These are phyloP conservation scores for Agrotis clavis DNA, from an alignment of 2,888 invertebrate species.

Conservation along the genomic window DNA sequence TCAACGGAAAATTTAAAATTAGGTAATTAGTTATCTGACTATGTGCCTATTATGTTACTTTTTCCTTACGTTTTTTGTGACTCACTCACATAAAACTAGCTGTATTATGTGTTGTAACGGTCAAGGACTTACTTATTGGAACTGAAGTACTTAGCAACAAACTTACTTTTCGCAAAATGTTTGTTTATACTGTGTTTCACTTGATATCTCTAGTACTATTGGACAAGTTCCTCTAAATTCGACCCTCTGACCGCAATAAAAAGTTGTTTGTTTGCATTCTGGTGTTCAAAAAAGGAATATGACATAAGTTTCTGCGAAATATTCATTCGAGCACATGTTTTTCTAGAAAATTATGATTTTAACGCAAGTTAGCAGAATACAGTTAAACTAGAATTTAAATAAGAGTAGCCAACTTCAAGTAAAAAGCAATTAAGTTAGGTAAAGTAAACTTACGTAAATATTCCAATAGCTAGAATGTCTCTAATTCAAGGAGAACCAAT, in stretches of 20 bases:
- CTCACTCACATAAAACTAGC: not conserved
- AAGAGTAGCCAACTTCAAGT: not conserved
- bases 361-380: not conserved
- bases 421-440: not conserved
- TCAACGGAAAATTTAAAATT: not conserved
- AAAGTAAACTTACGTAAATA: constrained; percentile 47
- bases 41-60: not conserved
- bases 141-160: not conserved
- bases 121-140: constrained; percentile 24
- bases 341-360: not conserved
- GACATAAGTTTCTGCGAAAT: constrained; percentile 17
- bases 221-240: not conserved
- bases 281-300: not conserved
- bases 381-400: not conserved
- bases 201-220: not conserved
- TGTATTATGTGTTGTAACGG: not conserved
- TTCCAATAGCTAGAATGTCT: not conserved
- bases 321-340: constrained; percentile 15
- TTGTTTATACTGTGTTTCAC: not conserved
- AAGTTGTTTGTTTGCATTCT: constrained; percentile 9
- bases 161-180: constrained; percentile 3
- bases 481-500: not conserved
- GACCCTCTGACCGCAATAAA: not conserved
- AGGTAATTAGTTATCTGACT: not conserved
- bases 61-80: constrained; percentile 28